Evolutionary conservation across 2,113 vertebrate genomes (phyloP), one percentile per base, ranked within the genome.

Genomic region (Dascyllus trimaculatus): DNA sequence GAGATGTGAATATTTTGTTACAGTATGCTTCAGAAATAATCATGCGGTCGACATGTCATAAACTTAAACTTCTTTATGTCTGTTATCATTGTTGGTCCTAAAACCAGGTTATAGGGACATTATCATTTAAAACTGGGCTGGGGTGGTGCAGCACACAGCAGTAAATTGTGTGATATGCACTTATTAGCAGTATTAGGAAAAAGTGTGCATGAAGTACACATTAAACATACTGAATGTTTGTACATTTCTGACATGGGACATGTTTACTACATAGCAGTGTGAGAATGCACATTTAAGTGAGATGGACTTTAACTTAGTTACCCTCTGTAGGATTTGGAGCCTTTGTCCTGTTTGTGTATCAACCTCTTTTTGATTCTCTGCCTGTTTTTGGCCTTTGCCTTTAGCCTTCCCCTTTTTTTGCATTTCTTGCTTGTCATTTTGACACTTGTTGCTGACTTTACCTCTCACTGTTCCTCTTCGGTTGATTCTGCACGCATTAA

Each of bases 1-100:
- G 53, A 75, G 62, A 77, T 82, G 52, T 32, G 65, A 61, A 40
- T 75, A 68, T 81, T 78, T 82, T 83, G 4, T 54, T 56, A 66
- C 65, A 45, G 8, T 26, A 52, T 58, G 49, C 71, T 84, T 81
- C 62, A 43, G 14, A 43, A 15, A 14, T 14, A 43, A 21, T 21
- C 48, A 51, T 10, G 18, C 48, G 21, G 21, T 13, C 52, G 1
- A 24, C 52, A 14, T 54, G 52, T 24, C 22, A 14, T 4, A 25
- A 54, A 54, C 22, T 2, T 24, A 54, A 13, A 54, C 11, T 13
- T 54, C 11, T 5, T 25, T 11, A 54, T 54, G 52, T 54, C 22
- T 24, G 14, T 46, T 35, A n/a, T 51, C 19, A 25, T 2, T 54
- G 22, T 25, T n/a, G 51, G n/a, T 22, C 51, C 19, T 15, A 54